Base-by-base conservation (phyloP, 2,888 invertebrate species). In the Laspeyria flexula region DNA sequence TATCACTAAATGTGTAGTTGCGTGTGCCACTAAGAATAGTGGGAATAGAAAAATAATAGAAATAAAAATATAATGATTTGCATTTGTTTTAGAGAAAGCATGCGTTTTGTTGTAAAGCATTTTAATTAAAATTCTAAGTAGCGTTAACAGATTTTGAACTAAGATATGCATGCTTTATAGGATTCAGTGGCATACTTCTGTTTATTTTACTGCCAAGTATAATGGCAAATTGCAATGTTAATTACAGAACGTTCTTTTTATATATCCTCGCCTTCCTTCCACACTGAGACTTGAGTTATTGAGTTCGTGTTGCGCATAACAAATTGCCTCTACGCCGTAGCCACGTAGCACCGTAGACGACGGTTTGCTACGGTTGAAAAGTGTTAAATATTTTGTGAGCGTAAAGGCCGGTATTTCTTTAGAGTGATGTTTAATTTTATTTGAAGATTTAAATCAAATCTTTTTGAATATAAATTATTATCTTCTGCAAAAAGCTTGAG, bases 241-340 rank as follows among this genome's bases (percentile, higher is more conserved):
- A 81, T 82, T 82, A 71, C 73, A 59, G 53, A 58, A 63, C 60
- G 65, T 65, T 74, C 77, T 79, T 78, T 77, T 80, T 81, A 84
- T 84, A 83, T 78, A 82, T 83, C 75, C 75, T 71, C 59, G 66
- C 65, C 66, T 69, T 69, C 70, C 72, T 75, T 66, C 71, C 68
- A 74, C 65, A 67, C 70, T 69, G 71, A 71, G 71, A 62, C 78
- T 77, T 85, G 82, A 86, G 79, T 84, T 86, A 86, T 85, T 79
- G 77, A 74, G 67, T 80, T 76, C 84, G 86, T 83, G 86, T 78
- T 71, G 70, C 59, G 85, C 77, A 81, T 85, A 77, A 75, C 74
- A 79, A 82, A 79, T 77, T 60, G 70, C 75, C 69, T 74, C 75
- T 75, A 62, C 67, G 68, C 68, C 74, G 79, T 79, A 74, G 74